Evolutionary conservation across 2,797 vertebrate species (phyloP), one percentile per base, ranked within the genome.

Genomic region (Peromyscus attwateri): DNA sequence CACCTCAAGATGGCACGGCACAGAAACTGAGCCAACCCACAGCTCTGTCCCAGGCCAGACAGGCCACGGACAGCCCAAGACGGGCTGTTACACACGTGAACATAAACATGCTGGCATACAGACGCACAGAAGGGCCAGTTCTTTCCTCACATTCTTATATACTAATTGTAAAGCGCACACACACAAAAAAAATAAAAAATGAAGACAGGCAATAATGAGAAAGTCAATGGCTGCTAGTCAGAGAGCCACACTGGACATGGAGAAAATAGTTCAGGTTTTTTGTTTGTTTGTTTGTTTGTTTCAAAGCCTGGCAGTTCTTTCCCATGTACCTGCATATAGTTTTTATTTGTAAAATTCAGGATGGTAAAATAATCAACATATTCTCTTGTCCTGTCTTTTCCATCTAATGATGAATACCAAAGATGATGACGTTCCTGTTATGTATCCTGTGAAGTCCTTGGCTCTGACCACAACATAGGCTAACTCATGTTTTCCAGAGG

Each of bases 161-260:
- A 84, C 21, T 71, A 92, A 43, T 64, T 52, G 46, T 73, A 46
- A 62, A 62, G 49, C n/a, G 62, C 34, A 60, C 49, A 76, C 34
- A 60, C 49, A 76, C 14, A 46, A 34, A 64, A 27, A 25, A 73
- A n/a, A 1, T 34, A 17, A 85, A 85, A 85, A 66, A 66, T 55
- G 6, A 60, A 95, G 34, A 14, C 64, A 95, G 70, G 46, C 62
- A 92, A 37, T 43, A 90, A 88, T n/a, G 17, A 92, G 76, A 83
- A 70, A 85, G 73, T 21, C 85, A 73, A 4, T 55, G 14, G 46
- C 40, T 62, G 66, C 27, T 34, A 40, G 14, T 37, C 71, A 91
- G 75, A 93, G 21, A 25, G 1, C n/a, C 84, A 71, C 17, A 25
- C 9, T 31, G 84, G 14, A 73, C 2, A 6, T 11, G 29, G 76